Percentiles rank a stretch among this genome's conserved stretches.
Conservation (phyloP, 2,113 vertebrate species). For the Brienomyrus longianalis region DNA sequence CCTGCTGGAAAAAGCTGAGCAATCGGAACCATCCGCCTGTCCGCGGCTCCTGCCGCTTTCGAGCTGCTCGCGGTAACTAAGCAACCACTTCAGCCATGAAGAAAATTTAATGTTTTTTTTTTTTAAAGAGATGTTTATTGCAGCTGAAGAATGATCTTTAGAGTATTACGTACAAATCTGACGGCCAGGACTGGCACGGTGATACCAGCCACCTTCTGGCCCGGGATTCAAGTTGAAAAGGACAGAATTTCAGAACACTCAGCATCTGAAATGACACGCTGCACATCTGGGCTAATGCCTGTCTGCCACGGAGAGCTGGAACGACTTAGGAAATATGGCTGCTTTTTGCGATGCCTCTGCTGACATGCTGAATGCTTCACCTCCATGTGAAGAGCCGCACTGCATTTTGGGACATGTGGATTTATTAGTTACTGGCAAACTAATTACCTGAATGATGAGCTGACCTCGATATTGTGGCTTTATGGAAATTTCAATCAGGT, state of each 20-base stretch:
- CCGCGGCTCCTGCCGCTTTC: not conserved
- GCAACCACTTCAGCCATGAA: constrained; percentile 9
- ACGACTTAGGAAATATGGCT: not conserved
- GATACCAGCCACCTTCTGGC: not conserved
- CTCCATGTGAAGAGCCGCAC: not conserved
- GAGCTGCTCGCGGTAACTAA: not conserved
- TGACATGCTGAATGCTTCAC: not conserved
- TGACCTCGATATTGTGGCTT: not conserved
- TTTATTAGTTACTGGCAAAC: not conserved
- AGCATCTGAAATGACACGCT: not conserved
- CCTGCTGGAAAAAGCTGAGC: not conserved
- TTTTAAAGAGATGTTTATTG: not conserved
- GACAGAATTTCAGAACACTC: not conserved
- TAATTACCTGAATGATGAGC: not conserved
- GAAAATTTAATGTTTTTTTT: not conserved
- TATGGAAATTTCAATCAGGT: not conserved
- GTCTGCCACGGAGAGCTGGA: not conserved
- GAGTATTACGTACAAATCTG: not conserved
- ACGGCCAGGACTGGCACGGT: not conserved
- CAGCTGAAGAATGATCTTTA: not conserved
- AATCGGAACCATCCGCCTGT: not conserved
- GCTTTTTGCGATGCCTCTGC: not conserved
- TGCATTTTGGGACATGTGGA: not conserved
- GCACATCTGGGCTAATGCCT: not conserved
- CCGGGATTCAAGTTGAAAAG: not conserved